A percentile compares a stretch with the other conserved stretches of the same genome.
phyloP scores from a whole-genome alignment of 2,797 vertebrate species.

The Dromococcyx pavoninus region DNA sequence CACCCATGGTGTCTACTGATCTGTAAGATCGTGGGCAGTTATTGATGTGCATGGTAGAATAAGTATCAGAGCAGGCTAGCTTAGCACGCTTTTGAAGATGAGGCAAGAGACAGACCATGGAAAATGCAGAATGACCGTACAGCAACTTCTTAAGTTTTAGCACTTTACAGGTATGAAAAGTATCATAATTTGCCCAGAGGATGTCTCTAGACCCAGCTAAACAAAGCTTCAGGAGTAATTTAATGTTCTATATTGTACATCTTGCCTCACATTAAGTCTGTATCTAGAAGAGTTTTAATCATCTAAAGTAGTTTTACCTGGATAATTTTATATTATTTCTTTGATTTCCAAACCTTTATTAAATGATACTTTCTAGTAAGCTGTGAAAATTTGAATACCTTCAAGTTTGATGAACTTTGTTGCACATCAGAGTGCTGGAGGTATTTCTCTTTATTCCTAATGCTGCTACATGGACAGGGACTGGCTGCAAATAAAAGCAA shows the following conservation, averaged over 20 bases:
- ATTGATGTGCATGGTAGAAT: background rate
- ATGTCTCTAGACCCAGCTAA: background rate
- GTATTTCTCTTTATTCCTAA: background rate
- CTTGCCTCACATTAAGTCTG: background rate
- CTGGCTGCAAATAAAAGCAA: background rate
- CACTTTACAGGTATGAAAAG: background rate
- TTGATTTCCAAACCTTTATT: background rate
- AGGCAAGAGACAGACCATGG: background rate
- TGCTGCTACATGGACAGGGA: background rate
- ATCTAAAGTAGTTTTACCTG: background rate
- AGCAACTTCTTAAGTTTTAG: background rate
- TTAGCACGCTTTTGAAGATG: background rate
- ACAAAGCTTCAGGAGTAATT: background rate
- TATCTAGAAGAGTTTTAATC: background rate
- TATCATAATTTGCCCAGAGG: background rate
- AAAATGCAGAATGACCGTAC: background rate
- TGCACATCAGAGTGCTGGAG: background rate
- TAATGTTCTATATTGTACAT: background rate
- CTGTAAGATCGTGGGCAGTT: background rate
- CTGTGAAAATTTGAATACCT: background rate
- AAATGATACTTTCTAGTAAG: background rate
- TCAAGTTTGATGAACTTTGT: background rate
- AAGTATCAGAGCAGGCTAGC: background rate
- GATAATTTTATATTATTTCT: background rate
- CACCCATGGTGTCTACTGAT: background rate